Evolutionary conservation across 2,113 vertebrate species (phyloP).

Genomic region (Lasiurus borealis): DNA sequence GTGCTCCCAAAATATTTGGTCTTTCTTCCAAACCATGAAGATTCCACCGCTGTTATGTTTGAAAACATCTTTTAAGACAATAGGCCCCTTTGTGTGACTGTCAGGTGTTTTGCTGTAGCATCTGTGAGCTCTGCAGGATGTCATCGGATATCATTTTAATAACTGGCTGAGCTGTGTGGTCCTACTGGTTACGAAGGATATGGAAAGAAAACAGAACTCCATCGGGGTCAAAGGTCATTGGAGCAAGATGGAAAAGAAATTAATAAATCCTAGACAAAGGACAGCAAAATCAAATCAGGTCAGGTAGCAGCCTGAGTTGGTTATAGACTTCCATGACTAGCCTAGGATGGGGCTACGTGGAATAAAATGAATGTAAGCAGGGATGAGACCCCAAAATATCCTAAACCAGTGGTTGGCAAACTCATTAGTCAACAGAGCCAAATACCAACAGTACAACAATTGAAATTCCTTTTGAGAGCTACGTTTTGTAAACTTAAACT

Average conservation of each 20-base stretch:
- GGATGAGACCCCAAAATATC: not conserved
- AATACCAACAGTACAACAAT: too few species aligned
- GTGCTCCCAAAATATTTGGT: slow-evolving; percentile 68
- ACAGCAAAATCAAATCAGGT: slow-evolving; percentile 1
- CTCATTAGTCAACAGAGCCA: too few species aligned
- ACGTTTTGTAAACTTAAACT: too few species aligned
- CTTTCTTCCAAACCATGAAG: slow-evolving; percentile 64
- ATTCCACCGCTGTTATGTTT: slow-evolving; percentile 62
- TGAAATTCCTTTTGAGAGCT: too few species aligned
- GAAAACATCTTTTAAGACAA: slow-evolving; percentile 74
- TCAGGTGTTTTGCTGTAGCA: slow-evolving; percentile 45
- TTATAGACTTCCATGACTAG: not conserved
- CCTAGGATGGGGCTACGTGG: not conserved
- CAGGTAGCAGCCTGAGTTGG: not conserved
- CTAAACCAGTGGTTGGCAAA: not conserved
- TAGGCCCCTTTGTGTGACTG: slow-evolving; percentile 59
- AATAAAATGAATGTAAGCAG: not conserved
- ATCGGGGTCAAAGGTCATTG: not conserved
- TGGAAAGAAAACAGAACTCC: slow-evolving; percentile 61
- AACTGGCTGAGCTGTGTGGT: slow-evolving; percentile 64
- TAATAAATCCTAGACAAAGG: slow-evolving; percentile 49
- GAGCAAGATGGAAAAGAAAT: slow-evolving; percentile 65
- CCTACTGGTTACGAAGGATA: slow-evolving; percentile 59
- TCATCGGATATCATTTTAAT: slow-evolving; percentile 62
- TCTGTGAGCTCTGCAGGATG: slow-evolving; percentile 55